These are phyloP conservation scores for Butorides virescens DNA, from an alignment of 2,113 vertebrate genomes.

Conservation along the genomic window DNA sequence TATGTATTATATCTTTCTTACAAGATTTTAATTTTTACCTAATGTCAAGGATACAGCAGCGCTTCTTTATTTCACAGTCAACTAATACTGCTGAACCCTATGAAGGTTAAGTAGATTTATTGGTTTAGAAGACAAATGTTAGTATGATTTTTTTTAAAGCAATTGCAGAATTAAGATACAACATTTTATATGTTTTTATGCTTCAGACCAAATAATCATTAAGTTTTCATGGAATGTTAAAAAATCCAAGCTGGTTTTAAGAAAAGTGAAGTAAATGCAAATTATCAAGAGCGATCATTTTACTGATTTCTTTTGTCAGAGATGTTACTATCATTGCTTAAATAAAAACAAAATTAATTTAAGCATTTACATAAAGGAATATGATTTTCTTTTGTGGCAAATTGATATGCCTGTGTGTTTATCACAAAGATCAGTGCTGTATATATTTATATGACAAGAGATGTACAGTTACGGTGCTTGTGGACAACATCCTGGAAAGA, in stretches of 20 bases:
- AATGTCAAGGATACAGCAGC: not conserved
- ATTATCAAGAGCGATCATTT: not conserved
- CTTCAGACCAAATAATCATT: not conserved
- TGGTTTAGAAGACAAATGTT: rapidly evolving
- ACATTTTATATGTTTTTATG: not conserved
- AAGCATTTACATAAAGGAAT: not conserved
- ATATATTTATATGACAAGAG: not conserved
- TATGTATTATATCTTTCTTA: constrained; percentile 55
- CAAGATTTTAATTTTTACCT: not conserved
- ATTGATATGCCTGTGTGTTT: not conserved
- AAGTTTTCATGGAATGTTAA: not conserved
- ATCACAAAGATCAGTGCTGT: not conserved
- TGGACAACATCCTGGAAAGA: not conserved
- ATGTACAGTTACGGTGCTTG: not conserved
- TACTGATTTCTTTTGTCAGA: not conserved
- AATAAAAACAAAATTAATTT: not conserved
- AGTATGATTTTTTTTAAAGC: not conserved
- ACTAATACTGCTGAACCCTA: rapidly evolving
- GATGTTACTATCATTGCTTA: not conserved
- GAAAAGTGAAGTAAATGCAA: not conserved
- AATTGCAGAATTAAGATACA: not conserved
- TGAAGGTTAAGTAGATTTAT: not conserved
- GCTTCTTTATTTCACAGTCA: not conserved
- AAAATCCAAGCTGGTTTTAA: not conserved
- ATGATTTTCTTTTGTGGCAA: not conserved